These are phyloP conservation scores for Drosophila yooni DNA, from an alignment of 2,888 invertebrate genomes.

Conservation along the genomic window DNA sequence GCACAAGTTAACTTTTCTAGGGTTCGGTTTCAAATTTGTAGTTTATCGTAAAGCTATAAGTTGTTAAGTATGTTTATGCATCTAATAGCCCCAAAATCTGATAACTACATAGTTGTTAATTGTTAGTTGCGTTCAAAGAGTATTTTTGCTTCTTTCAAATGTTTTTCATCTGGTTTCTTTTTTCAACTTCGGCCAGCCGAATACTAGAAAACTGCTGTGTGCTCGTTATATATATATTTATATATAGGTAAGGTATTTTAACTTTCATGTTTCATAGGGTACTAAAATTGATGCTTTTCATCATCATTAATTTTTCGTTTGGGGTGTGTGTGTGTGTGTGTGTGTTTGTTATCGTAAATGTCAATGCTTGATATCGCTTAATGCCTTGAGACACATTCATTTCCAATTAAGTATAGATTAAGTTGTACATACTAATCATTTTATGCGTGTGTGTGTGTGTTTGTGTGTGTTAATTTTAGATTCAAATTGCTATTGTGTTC, in stretches of 20 bases:
- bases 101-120: conserved; percentile 36
- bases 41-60: conserved; percentile 47
- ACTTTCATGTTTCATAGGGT: conserved; percentile 38
- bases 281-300: conserved; percentile 10
- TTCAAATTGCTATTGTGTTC: conserved; percentile 22
- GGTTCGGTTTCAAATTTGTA: conserved; percentile 17
- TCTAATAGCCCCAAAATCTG: conserved; percentile 30
- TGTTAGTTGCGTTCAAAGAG: conserved; percentile 49
- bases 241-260: conserved; percentile 31
- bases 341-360: conserved; percentile 31
- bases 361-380: conserved; percentile 50
- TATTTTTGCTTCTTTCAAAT: conserved; percentile 14
- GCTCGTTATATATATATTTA: conserved; percentile 31
- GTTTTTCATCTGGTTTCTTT: conserved; percentile 10
- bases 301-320: conserved; percentile 10
- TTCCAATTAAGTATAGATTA: conserved; percentile 26
- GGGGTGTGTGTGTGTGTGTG: conserved; percentile 1
- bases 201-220: conserved; percentile 29
- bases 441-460: conserved; percentile 5
- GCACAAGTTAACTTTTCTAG: conserved; percentile 45
- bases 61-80: conserved; percentile 39
- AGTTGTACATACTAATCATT: conserved; percentile 21
- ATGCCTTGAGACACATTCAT: conserved; percentile 25
- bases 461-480: conserved; percentile 14
- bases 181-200: conserved; percentile 53